A percentile compares a stretch with the other conserved stretches of the same genome.
Conservation (phyloP, 2,888 invertebrate genomes). For the Lochmaea capreae region DNA sequence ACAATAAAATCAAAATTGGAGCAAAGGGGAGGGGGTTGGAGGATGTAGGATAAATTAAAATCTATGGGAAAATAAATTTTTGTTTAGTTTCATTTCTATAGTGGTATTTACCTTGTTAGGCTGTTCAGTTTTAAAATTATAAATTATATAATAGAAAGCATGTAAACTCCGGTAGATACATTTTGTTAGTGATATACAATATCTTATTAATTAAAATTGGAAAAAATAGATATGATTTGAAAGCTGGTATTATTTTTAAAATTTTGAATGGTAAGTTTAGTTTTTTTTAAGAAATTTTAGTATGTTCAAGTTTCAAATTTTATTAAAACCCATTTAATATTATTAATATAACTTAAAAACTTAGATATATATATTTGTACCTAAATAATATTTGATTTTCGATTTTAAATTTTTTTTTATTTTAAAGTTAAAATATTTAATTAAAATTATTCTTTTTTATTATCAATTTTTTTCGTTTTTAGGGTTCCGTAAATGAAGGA, state of each 20-base stretch:
- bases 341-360: neutral
- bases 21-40: too few relatives aligned
- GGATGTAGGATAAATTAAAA: too few relatives aligned
- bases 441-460: too few relatives aligned
- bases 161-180: neutral
- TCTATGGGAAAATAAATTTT: too few relatives aligned
- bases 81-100: too few relatives aligned
- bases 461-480: too few relatives aligned
- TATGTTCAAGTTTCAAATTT: slow-evolving; percentile 3
- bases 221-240: neutral
- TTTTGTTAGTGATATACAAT: neutral
- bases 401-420: too few relatives aligned
- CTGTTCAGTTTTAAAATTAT: neutral
- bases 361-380: neutral
- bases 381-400: neutral
- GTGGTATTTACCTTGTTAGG: too few relatives aligned
- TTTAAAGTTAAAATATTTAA: too few relatives aligned
- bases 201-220: neutral
- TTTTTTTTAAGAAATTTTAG: neutral
- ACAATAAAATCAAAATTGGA: too few relatives aligned
- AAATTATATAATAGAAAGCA: neutral
- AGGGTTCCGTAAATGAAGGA: too few relatives aligned
- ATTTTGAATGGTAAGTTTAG: neutral
- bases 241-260: slow-evolving; percentile 1
- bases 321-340: neutral